Percentiles rank a stretch among this genome's conserved stretches.
phyloP scores from a whole-genome alignment of 1,140 invertebrate genomes.

The Idris sp. region DNA sequence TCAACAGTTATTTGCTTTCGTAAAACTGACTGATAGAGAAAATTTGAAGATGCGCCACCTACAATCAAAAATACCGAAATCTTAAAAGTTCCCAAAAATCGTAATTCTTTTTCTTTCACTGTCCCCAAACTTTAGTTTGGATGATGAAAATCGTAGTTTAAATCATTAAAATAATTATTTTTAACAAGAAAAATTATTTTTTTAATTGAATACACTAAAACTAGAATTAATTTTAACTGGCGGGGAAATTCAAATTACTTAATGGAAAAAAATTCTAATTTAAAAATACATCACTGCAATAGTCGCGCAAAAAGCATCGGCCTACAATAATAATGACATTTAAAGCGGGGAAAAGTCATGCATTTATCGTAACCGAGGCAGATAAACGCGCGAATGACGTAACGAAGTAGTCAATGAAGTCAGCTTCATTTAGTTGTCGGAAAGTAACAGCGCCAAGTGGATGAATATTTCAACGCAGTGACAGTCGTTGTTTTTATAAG shows the following conservation, averaged over 20 bases:
- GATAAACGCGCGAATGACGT: conserved; percentile 50
- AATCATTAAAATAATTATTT: no score
- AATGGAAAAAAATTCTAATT: conserved; percentile 3
- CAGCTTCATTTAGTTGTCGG: conserved; percentile 57
- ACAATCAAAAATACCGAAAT: no score
- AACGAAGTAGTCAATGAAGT: conserved; percentile 56
- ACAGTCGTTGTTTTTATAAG: conserved; percentile 25
- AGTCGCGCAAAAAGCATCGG: conserved; percentile 17
- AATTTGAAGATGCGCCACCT: no score
- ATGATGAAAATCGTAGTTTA: no score
- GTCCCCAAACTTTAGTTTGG: no score
- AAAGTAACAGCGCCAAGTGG: conserved; percentile 54
- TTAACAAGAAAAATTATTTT: no score
- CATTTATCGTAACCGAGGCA: conserved; percentile 44
- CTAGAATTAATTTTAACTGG: no score
- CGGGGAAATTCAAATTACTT: conserved; percentile 6
- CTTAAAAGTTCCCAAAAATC: no score
- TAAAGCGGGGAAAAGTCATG: conserved; percentile 38
- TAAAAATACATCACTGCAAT: conserved; percentile 1
- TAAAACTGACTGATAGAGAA: no score
- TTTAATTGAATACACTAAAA: no score
- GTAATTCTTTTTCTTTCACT: no score
- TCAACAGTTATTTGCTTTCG: no score
- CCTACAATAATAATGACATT: conserved; percentile 34
- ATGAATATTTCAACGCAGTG: conserved; percentile 51